Conservation (phyloP, 2,888 invertebrate genomes). For the Cryptosula pallasiana region DNA sequence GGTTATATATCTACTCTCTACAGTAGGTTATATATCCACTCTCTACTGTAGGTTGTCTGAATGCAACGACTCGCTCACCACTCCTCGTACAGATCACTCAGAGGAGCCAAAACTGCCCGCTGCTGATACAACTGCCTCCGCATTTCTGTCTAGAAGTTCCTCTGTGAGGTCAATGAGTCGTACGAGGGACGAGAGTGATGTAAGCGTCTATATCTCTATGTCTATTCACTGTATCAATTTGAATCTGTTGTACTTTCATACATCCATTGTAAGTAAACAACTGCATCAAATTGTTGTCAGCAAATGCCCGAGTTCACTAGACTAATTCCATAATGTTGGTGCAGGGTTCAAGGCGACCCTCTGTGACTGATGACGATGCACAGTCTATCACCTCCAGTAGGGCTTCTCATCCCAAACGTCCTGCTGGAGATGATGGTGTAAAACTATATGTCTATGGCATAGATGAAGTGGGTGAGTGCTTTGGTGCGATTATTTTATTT, state of each 20-base stretch:
- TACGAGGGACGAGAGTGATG: neutral
- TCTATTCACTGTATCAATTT: too few relatives aligned
- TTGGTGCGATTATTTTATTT: too few relatives aligned
- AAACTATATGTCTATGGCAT: slow-evolving; percentile 67
- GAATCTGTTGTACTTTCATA: too few relatives aligned
- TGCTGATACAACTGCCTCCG: neutral
- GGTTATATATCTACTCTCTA: too few relatives aligned
- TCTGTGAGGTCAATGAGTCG: slow-evolving; percentile 3
- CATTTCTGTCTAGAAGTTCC: slow-evolving; percentile 8
- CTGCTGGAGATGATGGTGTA: neutral
- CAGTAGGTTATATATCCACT: too few relatives aligned
- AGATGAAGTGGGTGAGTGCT: slow-evolving; percentile 60
- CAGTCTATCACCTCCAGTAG: neutral
- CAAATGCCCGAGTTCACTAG: too few relatives aligned
- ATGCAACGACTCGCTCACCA: neutral
- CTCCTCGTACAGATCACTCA: neutral
- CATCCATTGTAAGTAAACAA: too few relatives aligned
- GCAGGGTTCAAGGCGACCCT: neutral
- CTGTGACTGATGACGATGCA: neutral
- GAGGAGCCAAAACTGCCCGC: neutral
- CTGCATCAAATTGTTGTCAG: too few relatives aligned
- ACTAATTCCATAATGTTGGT: too few relatives aligned
- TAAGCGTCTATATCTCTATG: too few relatives aligned
- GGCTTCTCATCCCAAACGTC: neutral
- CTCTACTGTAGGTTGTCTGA: neutral